phyloP scores from a whole-genome alignment of 2,888 invertebrate species.

The Abrostola triplasia region DNA sequence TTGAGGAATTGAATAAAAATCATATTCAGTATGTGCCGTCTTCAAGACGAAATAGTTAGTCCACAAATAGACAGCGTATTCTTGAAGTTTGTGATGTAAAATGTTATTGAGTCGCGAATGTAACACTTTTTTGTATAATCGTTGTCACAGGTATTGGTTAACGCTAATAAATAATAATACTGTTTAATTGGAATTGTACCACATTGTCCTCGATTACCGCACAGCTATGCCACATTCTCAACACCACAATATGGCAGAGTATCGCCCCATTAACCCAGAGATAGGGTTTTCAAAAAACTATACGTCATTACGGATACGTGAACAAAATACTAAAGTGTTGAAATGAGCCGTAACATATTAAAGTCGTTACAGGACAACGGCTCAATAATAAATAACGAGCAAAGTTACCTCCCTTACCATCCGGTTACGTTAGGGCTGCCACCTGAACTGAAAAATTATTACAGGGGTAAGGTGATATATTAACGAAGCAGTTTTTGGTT shows the following conservation, averaged over 20 bases:
- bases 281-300: slow-evolving; percentile 26
- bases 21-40: too few species aligned
- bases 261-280: slow-evolving; percentile 26
- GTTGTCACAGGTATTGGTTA: too few species aligned
- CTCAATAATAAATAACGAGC: slow-evolving; percentile 70
- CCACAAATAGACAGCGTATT: too few species aligned
- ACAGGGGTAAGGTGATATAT: slow-evolving; percentile 52
- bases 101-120: too few species aligned
- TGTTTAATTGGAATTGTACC: not conserved
- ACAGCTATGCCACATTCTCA: not conserved
- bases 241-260: slow-evolving; percentile 3
- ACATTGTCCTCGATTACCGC: not conserved
- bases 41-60: too few species aligned
- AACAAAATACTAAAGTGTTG: slow-evolving; percentile 47
- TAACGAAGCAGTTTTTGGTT: slow-evolving; percentile 42
- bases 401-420: slow-evolving; percentile 62
- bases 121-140: too few species aligned
- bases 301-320: slow-evolving; percentile 20
- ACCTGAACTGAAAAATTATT: slow-evolving; percentile 53
- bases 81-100: too few species aligned
- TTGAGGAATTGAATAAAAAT: not conserved
- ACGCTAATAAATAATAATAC: too few species aligned
- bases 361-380: slow-evolving; percentile 57
- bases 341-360: slow-evolving; percentile 58
- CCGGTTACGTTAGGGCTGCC: slow-evolving; percentile 54